Base-by-base conservation (phyloP, 2,113 vertebrate species). In the Perca schrenkii region DNA sequence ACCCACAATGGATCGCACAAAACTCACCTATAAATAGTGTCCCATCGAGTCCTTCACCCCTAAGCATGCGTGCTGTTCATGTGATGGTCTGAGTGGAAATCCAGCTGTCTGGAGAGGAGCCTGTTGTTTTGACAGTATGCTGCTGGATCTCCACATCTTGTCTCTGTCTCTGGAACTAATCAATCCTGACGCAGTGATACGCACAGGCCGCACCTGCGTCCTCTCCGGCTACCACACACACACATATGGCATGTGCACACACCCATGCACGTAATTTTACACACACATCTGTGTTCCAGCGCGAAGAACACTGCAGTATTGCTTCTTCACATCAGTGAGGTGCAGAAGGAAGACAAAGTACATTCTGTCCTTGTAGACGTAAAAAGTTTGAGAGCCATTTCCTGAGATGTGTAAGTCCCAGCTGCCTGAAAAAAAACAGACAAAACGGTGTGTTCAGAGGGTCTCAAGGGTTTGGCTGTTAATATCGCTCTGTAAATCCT, bases 41-140 rank as follows among this genome's bases (percentile, higher is more conserved):
- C 71, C 70, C 60, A 36, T 36, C 21, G 64, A 80, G 40, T 64
- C 53, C 65, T 58, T 77, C 79, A 66, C 62, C 77, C 34, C 62
- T 10, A 2, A 69, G 58, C 90, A 93, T 92, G 80, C 40, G 60
- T 93, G 90, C 86, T 86, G 92, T 93, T 94, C 95, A 69, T 77
- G 86, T 89, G 87, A 93, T 28, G 34, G 68, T 95, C 92, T 94
- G 87, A 95, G 93, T 94, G 93, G 88, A 95, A 93, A 93, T 92
- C 91, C 94, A 95, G 92, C 94, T 97, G 95, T 93, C 92, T 91
- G 84, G 75, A 96, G 89, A 88, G 91, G 91, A 84, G 80, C 87
- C 94, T 91, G 84, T 93, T 95, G 88, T 93, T 96, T 96, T 93
- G 94, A 95, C 90, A 92, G 92, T 53, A 70, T 76, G 81, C 82